These are phyloP conservation scores for Pammene fasciana DNA, from an alignment of 2,888 invertebrate genomes.

Conservation along the genomic window DNA sequence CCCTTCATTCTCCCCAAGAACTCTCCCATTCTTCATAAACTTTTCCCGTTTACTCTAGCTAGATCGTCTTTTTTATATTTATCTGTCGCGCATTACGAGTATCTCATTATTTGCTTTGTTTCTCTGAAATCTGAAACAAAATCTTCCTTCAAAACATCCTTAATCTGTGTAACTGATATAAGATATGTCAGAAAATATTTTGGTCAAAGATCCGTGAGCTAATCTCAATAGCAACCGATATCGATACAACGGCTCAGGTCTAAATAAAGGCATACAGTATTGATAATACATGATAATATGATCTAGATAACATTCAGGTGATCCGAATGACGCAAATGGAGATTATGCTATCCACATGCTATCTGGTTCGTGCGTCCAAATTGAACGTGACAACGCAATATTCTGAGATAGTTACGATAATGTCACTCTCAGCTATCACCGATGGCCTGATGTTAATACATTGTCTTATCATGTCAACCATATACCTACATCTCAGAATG, in stretches of 20 bases:
- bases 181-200: slow-evolving; percentile 9
- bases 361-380: slow-evolving; percentile 29
- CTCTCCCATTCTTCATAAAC: too few species aligned
- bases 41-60: too few species aligned
- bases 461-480: not conserved
- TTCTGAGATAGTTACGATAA: not conserved
- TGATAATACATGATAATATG: slow-evolving; percentile 40
- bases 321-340: slow-evolving; percentile 53
- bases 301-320: slow-evolving; percentile 47
- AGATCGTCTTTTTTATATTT: too few species aligned
- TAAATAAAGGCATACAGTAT: slow-evolving; percentile 53
- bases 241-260: slow-evolving; percentile 43
- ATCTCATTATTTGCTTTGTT: too few species aligned
- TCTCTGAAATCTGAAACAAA: not conserved
- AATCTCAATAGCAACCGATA: slow-evolving; percentile 38
- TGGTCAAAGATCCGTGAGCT: slow-evolving; percentile 13
- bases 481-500: too few species aligned
- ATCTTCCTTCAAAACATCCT: not conserved
- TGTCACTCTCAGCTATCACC: not conserved
- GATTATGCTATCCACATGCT: slow-evolving; percentile 49
- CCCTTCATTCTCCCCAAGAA: too few species aligned
- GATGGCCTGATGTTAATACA: not conserved
- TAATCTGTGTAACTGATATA: not conserved
- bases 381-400: slow-evolving; percentile 10
- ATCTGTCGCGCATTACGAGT: too few species aligned